These are phyloP conservation scores for Microdon myrmicae DNA, from an alignment of 2,888 invertebrate species.

Conservation along the genomic window DNA sequence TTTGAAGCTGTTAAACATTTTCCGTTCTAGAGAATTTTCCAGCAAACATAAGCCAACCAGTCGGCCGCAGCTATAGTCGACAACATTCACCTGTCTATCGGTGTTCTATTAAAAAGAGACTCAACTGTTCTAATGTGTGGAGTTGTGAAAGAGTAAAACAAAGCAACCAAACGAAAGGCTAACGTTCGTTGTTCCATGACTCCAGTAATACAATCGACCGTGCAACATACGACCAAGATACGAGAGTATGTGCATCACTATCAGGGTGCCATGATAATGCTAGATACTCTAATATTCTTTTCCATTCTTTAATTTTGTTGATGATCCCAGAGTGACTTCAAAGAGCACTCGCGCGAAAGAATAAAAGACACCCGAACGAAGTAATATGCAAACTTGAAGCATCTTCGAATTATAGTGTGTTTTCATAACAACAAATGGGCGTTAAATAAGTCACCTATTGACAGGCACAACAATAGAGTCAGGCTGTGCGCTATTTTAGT, in stretches of 20 bases:
- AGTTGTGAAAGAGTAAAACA: conserved; percentile 19
- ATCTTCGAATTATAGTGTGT: conserved; percentile 20
- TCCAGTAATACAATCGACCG: no score
- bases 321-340: no score
- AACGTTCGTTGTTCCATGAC: no score
- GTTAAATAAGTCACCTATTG: conserved; percentile 31
- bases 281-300: no score
- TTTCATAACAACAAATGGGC: conserved; percentile 39
- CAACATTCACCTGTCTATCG: conserved; percentile 50
- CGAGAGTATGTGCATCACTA: no score
- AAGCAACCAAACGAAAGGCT: conserved; percentile 5
- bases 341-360: no score
- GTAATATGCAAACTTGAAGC: conserved; percentile 10
- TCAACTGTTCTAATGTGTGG: conserved; percentile 31
- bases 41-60: conserved; percentile 6
- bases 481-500: conserved; percentile 17
- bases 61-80: conserved; percentile 5
- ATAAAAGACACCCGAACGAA: neutral
- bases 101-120: conserved; percentile 22
- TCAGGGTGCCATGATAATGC: no score
- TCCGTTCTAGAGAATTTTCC: conserved; percentile 31
- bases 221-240: no score
- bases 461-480: conserved; percentile 37
- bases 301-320: no score
- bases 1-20: conserved; percentile 31